phyloP scores from a whole-genome alignment of 2,797 vertebrate genomes.

The Alosa sapidissima region DNA sequence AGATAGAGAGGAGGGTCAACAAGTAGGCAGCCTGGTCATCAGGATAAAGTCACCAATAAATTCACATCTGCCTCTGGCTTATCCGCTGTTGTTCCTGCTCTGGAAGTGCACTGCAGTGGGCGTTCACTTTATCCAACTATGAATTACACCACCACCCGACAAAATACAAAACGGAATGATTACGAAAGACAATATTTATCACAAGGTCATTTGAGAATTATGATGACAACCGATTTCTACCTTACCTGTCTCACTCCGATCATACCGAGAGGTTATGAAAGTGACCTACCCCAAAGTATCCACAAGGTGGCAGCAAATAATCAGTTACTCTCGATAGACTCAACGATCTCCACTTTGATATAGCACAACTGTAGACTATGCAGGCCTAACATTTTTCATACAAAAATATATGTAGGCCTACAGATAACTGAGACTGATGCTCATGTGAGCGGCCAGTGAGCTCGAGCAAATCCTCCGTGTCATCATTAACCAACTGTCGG shows the following conservation, averaged over 20 bases:
- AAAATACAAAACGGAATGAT: not conserved
- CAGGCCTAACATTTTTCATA: too few relatives aligned
- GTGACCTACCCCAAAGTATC: slow-evolving; percentile 35
- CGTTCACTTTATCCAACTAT: not conserved
- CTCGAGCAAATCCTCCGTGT: not conserved
- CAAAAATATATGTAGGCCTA: too few relatives aligned
- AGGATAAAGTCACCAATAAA: not conserved
- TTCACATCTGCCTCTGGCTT: not conserved
- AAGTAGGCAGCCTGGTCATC: not conserved
- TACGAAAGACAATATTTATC: not conserved
- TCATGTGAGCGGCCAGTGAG: not conserved
- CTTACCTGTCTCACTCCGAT: not conserved
- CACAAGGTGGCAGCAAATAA: slow-evolving; percentile 75
- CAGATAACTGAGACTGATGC: not conserved
- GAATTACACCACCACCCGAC: not conserved
- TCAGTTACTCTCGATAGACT: slow-evolving; percentile 45
- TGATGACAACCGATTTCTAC: not conserved
- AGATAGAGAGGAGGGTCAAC: slow-evolving; percentile 48
- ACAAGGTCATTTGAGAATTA: not conserved
- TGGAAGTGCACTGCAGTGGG: not conserved
- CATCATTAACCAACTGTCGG: not conserved
- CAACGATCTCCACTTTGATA: not conserved
- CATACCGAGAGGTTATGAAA: not conserved
- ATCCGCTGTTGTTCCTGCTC: not conserved
- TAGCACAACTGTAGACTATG: not conserved